These are phyloP conservation scores for Tetranychus piercei DNA, from an alignment of 2,888 invertebrate species.

Conservation along the genomic window DNA sequence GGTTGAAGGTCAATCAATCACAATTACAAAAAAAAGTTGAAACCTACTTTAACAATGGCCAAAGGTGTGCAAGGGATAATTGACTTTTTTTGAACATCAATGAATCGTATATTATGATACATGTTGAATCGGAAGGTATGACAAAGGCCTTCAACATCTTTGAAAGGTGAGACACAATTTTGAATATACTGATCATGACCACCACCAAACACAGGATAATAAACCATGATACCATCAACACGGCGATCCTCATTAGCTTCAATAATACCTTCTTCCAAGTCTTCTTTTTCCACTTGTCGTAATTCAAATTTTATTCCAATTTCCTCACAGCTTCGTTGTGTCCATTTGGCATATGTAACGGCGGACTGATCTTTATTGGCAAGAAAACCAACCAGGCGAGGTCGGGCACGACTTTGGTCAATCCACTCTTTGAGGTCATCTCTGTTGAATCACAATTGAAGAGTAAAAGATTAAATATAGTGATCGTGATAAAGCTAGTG, in stretches of 20 bases:
- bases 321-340: constrained; percentile 15
- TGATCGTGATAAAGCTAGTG: too few relatives aligned
- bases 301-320: constrained; percentile 20
- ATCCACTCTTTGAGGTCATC: constrained; percentile 5
- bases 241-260: constrained; percentile 20
- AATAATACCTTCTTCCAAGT: constrained; percentile 19
- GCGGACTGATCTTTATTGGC: constrained; percentile 21
- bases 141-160: constrained; percentile 22
- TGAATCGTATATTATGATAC: constrained; percentile 21
- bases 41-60: constrained; percentile 20
- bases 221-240: constrained; percentile 21
- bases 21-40: not conserved
- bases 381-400: constrained; percentile 18
- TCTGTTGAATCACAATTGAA: not conserved
- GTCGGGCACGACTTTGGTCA: constrained; percentile 1
- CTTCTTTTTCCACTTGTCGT: constrained; percentile 17
- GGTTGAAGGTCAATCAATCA: not conserved
- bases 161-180: constrained; percentile 21
- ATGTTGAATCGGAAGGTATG: constrained; percentile 22
- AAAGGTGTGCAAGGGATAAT: constrained; percentile 22
- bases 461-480: not conserved
- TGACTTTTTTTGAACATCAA: constrained; percentile 19
- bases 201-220: constrained; percentile 22
- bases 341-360: constrained; percentile 19
- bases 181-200: constrained; percentile 23